Evolutionary conservation across 2,888 invertebrate species (phyloP).

Genomic region (Griposia aprilina): DNA sequence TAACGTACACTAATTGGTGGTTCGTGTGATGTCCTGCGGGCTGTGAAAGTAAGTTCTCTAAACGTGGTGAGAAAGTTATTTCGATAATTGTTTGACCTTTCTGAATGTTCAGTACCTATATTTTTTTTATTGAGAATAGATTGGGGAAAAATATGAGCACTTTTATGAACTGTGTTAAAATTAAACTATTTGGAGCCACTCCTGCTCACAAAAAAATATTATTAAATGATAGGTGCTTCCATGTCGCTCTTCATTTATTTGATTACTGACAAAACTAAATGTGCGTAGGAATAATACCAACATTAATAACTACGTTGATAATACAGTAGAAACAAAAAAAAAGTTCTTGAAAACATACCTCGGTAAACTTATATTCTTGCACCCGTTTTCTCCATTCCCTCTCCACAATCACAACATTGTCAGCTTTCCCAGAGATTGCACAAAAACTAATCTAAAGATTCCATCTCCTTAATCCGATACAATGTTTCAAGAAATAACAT

Average conservation of each 20-base stretch:
- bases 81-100: not conserved
- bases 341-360: not conserved
- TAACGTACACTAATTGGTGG: slow-evolving; percentile 22
- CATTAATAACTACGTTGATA: not conserved
- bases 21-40: not conserved
- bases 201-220: no score
- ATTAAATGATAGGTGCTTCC: no score
- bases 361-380: slow-evolving; percentile 12
- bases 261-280: not conserved
- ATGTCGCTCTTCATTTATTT: not conserved
- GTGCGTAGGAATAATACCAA: not conserved
- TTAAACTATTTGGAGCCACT: no score
- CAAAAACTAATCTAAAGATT: slow-evolving; percentile 57
- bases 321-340: not conserved
- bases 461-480: slow-evolving; percentile 37
- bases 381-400: slow-evolving; percentile 33
- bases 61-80: not conserved
- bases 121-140: not conserved
- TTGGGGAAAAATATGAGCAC: not conserved
- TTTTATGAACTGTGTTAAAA: not conserved
- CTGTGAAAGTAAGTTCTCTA: no score
- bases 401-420: slow-evolving; percentile 30
- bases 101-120: not conserved
- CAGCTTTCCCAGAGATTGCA: slow-evolving; percentile 39
- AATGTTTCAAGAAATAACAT: slow-evolving; percentile 51